Evolutionary conservation across 1,140 invertebrate species (phyloP).

Genomic region (Gryllus bimaculatus): DNA sequence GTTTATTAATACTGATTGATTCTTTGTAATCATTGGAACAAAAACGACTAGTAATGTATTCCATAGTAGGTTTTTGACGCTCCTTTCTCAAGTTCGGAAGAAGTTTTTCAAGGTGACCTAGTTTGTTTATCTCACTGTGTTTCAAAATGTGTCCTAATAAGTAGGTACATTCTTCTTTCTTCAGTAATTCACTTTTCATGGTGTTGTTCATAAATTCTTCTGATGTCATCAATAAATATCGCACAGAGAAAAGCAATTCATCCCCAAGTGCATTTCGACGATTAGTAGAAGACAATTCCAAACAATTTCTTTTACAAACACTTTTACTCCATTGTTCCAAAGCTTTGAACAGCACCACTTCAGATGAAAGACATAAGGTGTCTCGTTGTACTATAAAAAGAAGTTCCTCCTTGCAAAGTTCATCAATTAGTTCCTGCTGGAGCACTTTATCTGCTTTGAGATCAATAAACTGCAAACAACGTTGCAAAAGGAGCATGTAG

Average conservation of each 20-base stretch:
- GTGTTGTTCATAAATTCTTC: slow-evolving; percentile 47
- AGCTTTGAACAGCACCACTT: slow-evolving; percentile 46
- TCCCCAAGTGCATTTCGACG: slow-evolving; percentile 50
- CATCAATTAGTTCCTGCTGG: slow-evolving; percentile 52
- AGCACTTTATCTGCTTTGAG: slow-evolving; percentile 48
- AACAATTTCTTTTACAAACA: slow-evolving; percentile 50
- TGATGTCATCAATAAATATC: slow-evolving; percentile 52
- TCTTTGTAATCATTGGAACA: background rate
- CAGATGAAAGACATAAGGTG: slow-evolving; percentile 43
- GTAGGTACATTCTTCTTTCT: slow-evolving; percentile 30
- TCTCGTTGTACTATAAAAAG: slow-evolving; percentile 49
- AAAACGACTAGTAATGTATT: background rate
- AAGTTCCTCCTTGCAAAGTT: slow-evolving; percentile 48
- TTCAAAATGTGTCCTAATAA: slow-evolving; percentile 27
- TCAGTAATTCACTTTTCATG: slow-evolving; percentile 33
- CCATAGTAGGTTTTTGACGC: background rate
- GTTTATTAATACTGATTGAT: background rate
- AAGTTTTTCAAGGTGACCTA: background rate
- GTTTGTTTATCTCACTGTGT: background rate
- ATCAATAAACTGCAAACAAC: slow-evolving; percentile 52
- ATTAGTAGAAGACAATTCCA: slow-evolving; percentile 49
- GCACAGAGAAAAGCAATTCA: slow-evolving; percentile 50
- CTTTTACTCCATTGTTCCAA: slow-evolving; percentile 55
- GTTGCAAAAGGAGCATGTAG: slow-evolving; percentile 47
- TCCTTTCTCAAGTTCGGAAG: background rate